Evolutionary conservation across 2,113 vertebrate genomes (phyloP), one percentile per base, ranked within the genome.

Genomic region (Colistium nudipinnis): DNA sequence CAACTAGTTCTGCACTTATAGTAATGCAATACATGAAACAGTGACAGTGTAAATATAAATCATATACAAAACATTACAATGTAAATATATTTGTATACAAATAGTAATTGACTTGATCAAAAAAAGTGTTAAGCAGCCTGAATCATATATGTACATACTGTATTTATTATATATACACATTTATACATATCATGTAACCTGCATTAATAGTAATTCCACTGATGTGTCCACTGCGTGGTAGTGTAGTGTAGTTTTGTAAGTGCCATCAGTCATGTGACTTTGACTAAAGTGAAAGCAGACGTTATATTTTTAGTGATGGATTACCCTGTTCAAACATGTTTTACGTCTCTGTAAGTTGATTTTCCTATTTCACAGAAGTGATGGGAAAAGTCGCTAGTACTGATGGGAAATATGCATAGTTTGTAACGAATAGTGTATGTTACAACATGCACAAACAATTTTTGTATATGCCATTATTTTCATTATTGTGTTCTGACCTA

Each of bases 211-310:
- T 47, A 19, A 45, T 16, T 22, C 47, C 4, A 3, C 24, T 16
- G 41, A 48, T 11, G 57, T 49, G 47, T 60, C 27, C 44, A 49
- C 10, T 25, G 38, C 45, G 2, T 28, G 38, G 28, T n/a, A 8
- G 2, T 52, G 31, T 28, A 49, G 48, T n/a, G n/a, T n/a, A 55
- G 31, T 16, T 33, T 69, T 64, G 30, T n/a, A 49, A 45, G 31
- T 54, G 54, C 48, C 54, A 72, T 9, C 43, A 62, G 19, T 61
- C 53, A 53, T 38, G 20, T 12, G 24, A 36, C 28, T 45, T 30
- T 30, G 31, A 63, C 28, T 54, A 35, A 24, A 49, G 48, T 31
- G 2, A 22, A 47, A 43, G 53, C 28, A 54, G 43, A 54, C n/a
- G 9, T 62, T 51, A 55, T 62, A 3, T 52, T 57, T 47, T 17